Evolutionary conservation across 2,113 vertebrate species (phyloP), one percentile per base, ranked within the genome.

Genomic region (Odocoileus hemionus): DNA sequence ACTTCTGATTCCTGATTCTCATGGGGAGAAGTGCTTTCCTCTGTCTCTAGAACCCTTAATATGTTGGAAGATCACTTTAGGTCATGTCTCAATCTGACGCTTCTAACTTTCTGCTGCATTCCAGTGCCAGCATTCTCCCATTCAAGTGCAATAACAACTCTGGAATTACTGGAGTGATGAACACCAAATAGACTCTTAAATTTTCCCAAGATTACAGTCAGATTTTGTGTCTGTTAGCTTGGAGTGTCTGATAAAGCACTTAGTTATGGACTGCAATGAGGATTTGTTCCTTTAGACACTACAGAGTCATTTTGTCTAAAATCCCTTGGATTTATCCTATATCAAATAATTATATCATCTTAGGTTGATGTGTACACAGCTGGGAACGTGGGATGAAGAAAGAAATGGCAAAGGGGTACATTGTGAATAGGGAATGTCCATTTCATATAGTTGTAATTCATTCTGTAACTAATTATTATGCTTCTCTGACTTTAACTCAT

Each of bases 131-230:
- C 50, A 43, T 57, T 15, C 9, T 79, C 26, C 80, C 58, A 23
- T 52, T 85, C 8, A 25, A 90, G 79, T 50, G 16, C 78, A 43
- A 50, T 61, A 82, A 11, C 19, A 86, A 15, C 8, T 58, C 7
- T 52, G 8, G 4, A 43, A 57, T 54, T 54, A 17, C 7, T 88
- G 23, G 47, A 54, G 17, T 70, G 52, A 39, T 94, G 25, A 79
- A 0, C 8, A 10, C 6, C 80, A 89, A 76, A 9, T 6, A 58
- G 8, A 45, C 6, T 47, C 10, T 54, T 1, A 25, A 2, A 1
- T 86, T 86, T 78, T 50, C 45, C n/a, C 2, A 10, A 52, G 2
- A 74, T 58, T 2, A 14, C 14, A 74, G 0, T 47, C 21, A 8
- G n/a, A 11, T 54, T 47, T 89, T 30, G 39, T 74, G 25, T 80